Conservation (phyloP, 2,113 vertebrate species). For the Dicerorhinus sumatrensis region DNA sequence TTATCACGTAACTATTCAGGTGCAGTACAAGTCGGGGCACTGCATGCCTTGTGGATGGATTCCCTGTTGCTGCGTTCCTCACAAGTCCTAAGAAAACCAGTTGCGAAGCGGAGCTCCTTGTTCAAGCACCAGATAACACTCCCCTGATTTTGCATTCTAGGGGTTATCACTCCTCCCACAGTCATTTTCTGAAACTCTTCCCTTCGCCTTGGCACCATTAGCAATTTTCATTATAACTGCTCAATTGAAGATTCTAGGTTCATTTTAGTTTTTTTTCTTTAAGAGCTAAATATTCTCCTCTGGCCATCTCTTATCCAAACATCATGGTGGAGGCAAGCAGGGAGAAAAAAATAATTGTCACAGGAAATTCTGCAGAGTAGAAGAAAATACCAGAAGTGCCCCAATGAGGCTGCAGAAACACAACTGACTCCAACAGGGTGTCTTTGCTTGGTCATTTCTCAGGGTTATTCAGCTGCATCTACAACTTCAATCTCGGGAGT, state of each 20-base stretch:
- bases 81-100: neutral
- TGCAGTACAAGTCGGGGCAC: constrained; percentile 67
- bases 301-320: constrained; percentile 16
- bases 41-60: constrained; percentile 58
- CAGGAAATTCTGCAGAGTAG: constrained; percentile 36
- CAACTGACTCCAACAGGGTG: neutral
- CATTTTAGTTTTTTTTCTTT: neutral
- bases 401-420: constrained; percentile 17
- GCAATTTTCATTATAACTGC: constrained; percentile 65
- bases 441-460: constrained; percentile 26
- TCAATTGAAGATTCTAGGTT: constrained; percentile 61
- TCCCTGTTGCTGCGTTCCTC: constrained; percentile 50
- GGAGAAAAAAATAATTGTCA: constrained; percentile 32
- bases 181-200: constrained; percentile 52
- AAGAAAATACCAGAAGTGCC: constrained; percentile 16
- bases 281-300: constrained; percentile 22
- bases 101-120: constrained; percentile 40
- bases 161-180: neutral
- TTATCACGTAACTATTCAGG: constrained; percentile 60
- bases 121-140: constrained; percentile 57
- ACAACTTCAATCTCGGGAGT: neutral
- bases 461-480: neutral
- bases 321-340: constrained; percentile 41
- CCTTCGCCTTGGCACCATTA: constrained; percentile 76
- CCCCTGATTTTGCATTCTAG: constrained; percentile 23